These are phyloP conservation scores for Eleutherodactylus coqui DNA, from an alignment of 2,797 vertebrate genomes.

Conservation along the genomic window DNA sequence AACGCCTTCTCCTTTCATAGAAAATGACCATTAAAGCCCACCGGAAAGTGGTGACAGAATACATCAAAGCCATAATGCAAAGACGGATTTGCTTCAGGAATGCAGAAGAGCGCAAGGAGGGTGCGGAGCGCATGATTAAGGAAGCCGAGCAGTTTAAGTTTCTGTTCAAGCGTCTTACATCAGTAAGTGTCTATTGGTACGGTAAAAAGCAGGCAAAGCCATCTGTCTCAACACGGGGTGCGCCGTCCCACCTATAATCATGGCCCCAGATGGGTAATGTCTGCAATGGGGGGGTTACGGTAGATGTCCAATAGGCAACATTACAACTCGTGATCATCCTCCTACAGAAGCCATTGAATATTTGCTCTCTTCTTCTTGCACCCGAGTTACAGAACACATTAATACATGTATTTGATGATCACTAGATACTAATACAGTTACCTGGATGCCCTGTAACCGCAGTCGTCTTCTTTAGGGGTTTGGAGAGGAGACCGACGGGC, in stretches of 20 bases:
- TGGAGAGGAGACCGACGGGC: constrained; percentile 85
- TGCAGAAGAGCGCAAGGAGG: constrained; percentile 92
- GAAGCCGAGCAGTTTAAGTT: constrained; percentile 93
- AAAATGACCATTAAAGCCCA: constrained; percentile 91
- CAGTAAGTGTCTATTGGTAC: constrained; percentile 77
- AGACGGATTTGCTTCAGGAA: constrained; percentile 92
- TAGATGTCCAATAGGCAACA: background rate
- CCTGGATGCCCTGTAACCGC: no score
- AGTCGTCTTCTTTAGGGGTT: constrained; percentile 71
- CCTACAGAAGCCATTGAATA: no score
- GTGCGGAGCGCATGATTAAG: constrained; percentile 92
- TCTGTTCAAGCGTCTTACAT: constrained; percentile 90
- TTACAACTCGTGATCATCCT: background rate
- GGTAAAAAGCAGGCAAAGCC: background rate
- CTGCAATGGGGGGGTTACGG: no score
- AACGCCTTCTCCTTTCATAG: constrained; percentile 69
- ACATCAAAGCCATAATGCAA: constrained; percentile 92
- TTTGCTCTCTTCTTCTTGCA: no score
- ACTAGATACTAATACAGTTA: background rate
- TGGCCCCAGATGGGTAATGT: background rate
- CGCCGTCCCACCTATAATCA: background rate
- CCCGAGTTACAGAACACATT: no score
- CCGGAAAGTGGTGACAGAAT: constrained; percentile 91
- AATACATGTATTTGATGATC: background rate
- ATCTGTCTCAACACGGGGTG: background rate